Evolutionary conservation across 2,888 invertebrate species (phyloP), one percentile per base, ranked within the genome.

Genomic region (Drosophila percnosoma): DNA sequence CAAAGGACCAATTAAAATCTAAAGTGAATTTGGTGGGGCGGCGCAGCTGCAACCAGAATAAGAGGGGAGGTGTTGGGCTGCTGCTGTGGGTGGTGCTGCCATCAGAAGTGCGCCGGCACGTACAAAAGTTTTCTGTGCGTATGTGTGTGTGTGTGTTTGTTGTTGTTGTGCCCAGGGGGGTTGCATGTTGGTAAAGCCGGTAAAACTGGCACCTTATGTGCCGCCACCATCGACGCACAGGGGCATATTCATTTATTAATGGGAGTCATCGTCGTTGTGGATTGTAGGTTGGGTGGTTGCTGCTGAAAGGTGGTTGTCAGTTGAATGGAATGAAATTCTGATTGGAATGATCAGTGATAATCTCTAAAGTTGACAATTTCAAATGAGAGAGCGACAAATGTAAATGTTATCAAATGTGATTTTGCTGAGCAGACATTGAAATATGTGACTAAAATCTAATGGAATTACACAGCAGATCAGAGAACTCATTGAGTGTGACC

Each of bases 1-100:
- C 91, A 90, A 87, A 90, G 89, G 89, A 89, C 91, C 91, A 91
- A 90, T 91, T 91, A 89, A 86, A 91, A 77, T 88, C 82, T 82
- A 83, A 83, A 87, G 78, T 82, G 83, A 75, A 64, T 67, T 70
- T 77, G 68, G 54, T 60, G 70, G 38, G 65, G 38, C 38, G 31
- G 31, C 77, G 67, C 83, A 82, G 73, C 78, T 80, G 82, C 74
- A 64, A 15, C 31, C 31, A 31, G 31, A 42, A 42, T 31, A 42
- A 42, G 31, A 29, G 40, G 31, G 42, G 29, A 21, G 55, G 55
- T n/a, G 15, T n/a, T 55, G n/a, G n/a, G n/a, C 27, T 21, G 24
- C 24, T 24, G 64, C 42, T 55, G 60, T 52, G 66, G 42, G 60
- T 57, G 77, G 77, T 40, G 45, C 31, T 53, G 62, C 38, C 58